A percentile compares a stretch with the other conserved stretches of the same genome.
These are phyloP conservation scores for Copidosoma aretas DNA, from an alignment of 2,888 invertebrate genomes.

Conservation along the genomic window DNA sequence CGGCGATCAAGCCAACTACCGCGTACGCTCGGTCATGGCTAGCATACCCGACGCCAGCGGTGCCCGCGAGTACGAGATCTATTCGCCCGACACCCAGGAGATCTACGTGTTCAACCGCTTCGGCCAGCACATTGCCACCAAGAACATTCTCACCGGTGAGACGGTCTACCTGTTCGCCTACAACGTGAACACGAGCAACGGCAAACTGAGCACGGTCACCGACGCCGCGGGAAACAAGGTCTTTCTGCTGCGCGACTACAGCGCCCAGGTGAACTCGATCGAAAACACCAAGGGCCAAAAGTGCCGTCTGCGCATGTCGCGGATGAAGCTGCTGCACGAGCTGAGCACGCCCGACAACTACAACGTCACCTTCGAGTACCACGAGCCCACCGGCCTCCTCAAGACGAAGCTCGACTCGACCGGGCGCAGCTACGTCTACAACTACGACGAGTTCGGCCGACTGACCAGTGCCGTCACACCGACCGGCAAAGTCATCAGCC, in stretches of 20 bases:
- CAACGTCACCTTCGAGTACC: slow-evolving; percentile 92
- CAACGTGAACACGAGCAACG: slow-evolving; percentile 95
- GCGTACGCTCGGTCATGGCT: slow-evolving; percentile 86
- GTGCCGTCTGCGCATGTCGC: slow-evolving; percentile 87
- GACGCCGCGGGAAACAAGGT: slow-evolving; percentile 92
- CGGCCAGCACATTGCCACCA: slow-evolving; percentile 93
- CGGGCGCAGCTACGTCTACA: slow-evolving; percentile 89
- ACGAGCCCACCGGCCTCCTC: slow-evolving; percentile 86
- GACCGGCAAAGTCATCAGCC: slow-evolving; percentile 89
- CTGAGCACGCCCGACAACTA: slow-evolving; percentile 91
- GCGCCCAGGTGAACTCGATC: slow-evolving; percentile 89
- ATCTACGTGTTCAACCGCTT: slow-evolving; percentile 92
- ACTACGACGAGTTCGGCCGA: slow-evolving; percentile 93
- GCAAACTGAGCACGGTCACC: slow-evolving; percentile 90
- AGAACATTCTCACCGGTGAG: slow-evolving; percentile 93
- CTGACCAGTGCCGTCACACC: slow-evolving; percentile 91
- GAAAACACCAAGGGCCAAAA: slow-evolving; percentile 94
- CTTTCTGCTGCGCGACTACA: slow-evolving; percentile 81
- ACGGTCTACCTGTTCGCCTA: slow-evolving; percentile 93
- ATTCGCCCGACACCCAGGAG: slow-evolving; percentile 94
- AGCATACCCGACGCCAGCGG: slow-evolving; percentile 87
- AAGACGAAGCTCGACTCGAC: slow-evolving; percentile 89
- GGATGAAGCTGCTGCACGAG: slow-evolving; percentile 90
- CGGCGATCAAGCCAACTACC: slow-evolving; percentile 91
- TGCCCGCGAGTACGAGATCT: slow-evolving; percentile 89